These are phyloP conservation scores for Cheilosia vulpina DNA, from an alignment of 2,888 invertebrate genomes.

Conservation along the genomic window DNA sequence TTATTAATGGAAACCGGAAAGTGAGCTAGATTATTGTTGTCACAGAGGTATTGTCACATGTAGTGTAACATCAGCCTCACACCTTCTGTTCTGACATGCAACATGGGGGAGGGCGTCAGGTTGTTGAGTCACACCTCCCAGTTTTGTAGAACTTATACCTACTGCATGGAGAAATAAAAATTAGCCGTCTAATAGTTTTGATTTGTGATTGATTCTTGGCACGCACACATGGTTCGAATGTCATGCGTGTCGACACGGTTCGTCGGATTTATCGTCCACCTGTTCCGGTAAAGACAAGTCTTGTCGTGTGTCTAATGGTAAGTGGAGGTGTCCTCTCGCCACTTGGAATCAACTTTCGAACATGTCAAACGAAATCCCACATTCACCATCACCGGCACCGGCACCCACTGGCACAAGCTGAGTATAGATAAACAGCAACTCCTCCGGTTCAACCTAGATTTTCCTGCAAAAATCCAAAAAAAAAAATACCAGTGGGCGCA, in stretches of 20 bases:
- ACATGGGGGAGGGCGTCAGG: background rate
- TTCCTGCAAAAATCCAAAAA: constrained; percentile 5
- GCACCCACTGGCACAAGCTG: background rate
- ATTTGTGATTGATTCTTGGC: constrained; percentile 68
- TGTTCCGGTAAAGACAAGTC: constrained; percentile 4
- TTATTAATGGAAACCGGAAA: constrained; percentile 22
- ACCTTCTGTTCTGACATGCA: constrained; percentile 29
- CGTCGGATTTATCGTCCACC: constrained; percentile 41
- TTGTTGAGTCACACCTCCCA: constrained; percentile 5
- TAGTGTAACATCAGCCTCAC: constrained; percentile 16
- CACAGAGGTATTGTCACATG: background rate
- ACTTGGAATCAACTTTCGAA: background rate
- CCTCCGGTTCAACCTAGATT: constrained; percentile 35
- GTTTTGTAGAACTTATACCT: background rate
- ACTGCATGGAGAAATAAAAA: constrained; percentile 28
- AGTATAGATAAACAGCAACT: background rate
- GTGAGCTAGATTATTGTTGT: background rate
- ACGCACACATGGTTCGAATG: constrained; percentile 36
- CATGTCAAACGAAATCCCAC: background rate
- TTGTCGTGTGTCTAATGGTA: background rate
- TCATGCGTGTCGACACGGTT: constrained; percentile 55
- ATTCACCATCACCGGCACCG: background rate
- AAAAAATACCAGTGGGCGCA: constrained; percentile 2
- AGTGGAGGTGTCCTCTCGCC: background rate
- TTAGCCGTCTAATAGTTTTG: constrained; percentile 42